Conservation (phyloP, 2,888 invertebrate genomes). For the Agrochola lota region DNA sequence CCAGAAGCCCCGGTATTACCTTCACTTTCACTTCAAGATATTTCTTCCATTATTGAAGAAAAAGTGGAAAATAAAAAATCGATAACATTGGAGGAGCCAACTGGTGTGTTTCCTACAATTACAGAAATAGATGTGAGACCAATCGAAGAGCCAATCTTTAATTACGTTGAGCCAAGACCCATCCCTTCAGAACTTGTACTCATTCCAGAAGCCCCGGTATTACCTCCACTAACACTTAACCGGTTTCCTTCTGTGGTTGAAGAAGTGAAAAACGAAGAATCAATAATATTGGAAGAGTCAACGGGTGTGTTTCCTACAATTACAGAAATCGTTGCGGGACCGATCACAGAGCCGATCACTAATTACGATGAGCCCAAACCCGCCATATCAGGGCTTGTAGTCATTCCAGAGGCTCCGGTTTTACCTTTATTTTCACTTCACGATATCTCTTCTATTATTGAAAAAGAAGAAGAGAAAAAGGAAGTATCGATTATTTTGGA, state of each 20-base stretch:
- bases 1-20: conserved; percentile 10
- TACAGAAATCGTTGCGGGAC: too few relatives aligned
- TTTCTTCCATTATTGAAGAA: neutral
- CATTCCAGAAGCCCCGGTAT: conserved; percentile 27
- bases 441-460: too few relatives aligned
- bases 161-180: neutral
- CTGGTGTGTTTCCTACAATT: neutral
- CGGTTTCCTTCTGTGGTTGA: neutral
- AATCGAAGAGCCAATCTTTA: neutral
- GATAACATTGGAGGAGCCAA: neutral
- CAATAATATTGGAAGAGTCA: neutral
- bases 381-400: too few relatives aligned
- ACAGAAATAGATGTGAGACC: neutral
- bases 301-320: neutral
- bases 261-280: conserved; percentile 11
- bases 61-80: neutral
- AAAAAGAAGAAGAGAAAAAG: neutral
- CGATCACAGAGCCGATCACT: too few relatives aligned
- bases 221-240: conserved; percentile 13
- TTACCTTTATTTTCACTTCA: neutral
- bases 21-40: neutral
- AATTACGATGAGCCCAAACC: too few relatives aligned
- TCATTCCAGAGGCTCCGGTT: too few relatives aligned
- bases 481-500: conserved; percentile 2
- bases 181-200: neutral